Base-by-base conservation (phyloP, 2,888 invertebrate species). In the Helobdella robusta region DNA sequence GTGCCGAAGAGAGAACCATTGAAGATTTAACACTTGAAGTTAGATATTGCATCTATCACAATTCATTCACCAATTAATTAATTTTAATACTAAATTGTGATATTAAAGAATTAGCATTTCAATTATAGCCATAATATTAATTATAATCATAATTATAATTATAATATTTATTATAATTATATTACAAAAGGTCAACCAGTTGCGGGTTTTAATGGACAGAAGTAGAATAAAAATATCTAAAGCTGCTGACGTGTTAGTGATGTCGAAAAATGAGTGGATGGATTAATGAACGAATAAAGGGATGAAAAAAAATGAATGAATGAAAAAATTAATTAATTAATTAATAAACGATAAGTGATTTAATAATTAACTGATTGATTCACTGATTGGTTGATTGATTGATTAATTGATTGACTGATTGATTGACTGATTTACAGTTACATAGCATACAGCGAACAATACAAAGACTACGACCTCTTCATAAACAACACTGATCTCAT, bases 381-480 rank as follows among this genome's bases (percentile, higher is more conserved):
- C 30, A 8, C 4, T 15, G 52, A n/a, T 52, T 11, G 11, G 23
- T 20, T 18, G 52, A 23, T 20, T 11, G 8, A 8, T 52, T 23
- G 52, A 15, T 52, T n/a, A 18, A 52, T 52, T 52, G 52, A 40
- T 11, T 15, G 44, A 40, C 11, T 15, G 44, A 40, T 40, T 15
- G 11, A n/a, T 40, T n/a, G 11, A 40, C n/a, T 40, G 11, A 11
- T n/a, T 8, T 1, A 5, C 56, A 56, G 56, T n/a, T 56, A 56
- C 56, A 30, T 56, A n/a, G 32, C 56, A 28, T 93, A 92, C 82
- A 92, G 86, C 80, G 92, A 95, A 79, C 95, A 95, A 81, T 95
- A 95, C 79, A 85, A 86, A 67, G 94, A 97, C 78, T 98, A 94
- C 80, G 98, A 98, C 82, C 87, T 91, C 68, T 90, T 94, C 82